Base-by-base conservation (phyloP, 2,797 vertebrate species). In the Macropus fuliginosus region DNA sequence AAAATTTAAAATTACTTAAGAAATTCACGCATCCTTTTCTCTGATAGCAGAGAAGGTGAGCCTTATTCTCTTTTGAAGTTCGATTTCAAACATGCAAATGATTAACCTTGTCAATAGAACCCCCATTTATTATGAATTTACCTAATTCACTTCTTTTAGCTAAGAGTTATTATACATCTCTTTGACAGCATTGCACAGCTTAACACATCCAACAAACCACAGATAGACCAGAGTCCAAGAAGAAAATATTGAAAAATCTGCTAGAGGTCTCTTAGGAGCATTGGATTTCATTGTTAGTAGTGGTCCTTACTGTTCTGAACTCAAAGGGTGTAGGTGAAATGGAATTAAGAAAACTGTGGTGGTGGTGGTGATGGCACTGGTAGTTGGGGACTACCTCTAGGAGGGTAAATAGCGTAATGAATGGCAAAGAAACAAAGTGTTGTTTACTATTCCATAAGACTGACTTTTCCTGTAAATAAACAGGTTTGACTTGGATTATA, bases 61-160 rank as follows among this genome's bases (percentile, higher is more conserved):
- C 74, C 31, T 40, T 54, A 56, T 95, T 95, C 56, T 92, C 46
- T 2, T 16, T 55, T 54, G 93, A 91, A 95, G 34, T 31, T 56
- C 62, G 50, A 90, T 29, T 91, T 92, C 93, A 91, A 29, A 52
- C 31, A 89, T 52, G 56, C 40, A 93, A 59, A 31, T 95, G n/a
- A 55, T 91, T 74, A 52, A 34, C 59, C 74, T 91, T 95, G 29
- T 96, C 74, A 94, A 94, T 11, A 94, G 40, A 59, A 91, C 24
- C 90, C 81, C 40, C 50, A 91, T 87, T 50, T 87, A 24, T 12
- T 1, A 1, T 62, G 28, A 54, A 6, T 92, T 92, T 81, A 16
- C 18, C n/a, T 94, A 50, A 1, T 46, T 81, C 14, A 46, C 21
- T 81, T 87, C 54, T 95, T 96, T 93, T 93, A 95, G 57, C 57